These are phyloP conservation scores for Oxyscelio sp. DNA, from an alignment of 2,888 invertebrate species.

Conservation along the genomic window DNA sequence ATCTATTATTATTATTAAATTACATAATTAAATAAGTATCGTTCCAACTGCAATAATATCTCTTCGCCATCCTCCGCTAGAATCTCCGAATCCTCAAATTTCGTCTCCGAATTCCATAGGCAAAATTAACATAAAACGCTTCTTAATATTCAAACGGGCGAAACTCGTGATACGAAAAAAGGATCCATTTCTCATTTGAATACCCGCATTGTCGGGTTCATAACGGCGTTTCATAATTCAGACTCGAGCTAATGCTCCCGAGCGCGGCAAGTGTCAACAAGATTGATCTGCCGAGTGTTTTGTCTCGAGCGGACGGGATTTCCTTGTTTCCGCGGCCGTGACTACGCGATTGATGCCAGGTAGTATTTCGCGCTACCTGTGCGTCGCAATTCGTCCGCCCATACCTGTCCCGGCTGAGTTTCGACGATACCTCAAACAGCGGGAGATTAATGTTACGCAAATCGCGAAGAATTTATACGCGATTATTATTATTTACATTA, in stretches of 20 bases:
- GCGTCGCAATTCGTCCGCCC: neutral
- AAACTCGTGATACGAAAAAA: constrained; percentile 22
- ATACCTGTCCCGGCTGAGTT: constrained; percentile 32
- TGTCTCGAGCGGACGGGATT: constrained; percentile 44
- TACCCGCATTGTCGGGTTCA: constrained; percentile 48
- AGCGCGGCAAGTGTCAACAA: constrained; percentile 61
- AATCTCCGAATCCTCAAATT: neutral
- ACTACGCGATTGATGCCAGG: constrained; percentile 53
- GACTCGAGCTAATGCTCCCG: constrained; percentile 42
- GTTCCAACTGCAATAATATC: too few species aligned
- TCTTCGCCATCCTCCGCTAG: too few species aligned
- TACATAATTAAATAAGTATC: too few species aligned
- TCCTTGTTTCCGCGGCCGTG: constrained; percentile 45
- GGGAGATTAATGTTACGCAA: constrained; percentile 16
- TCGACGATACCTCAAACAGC: constrained; percentile 49
- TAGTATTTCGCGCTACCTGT: constrained; percentile 54
- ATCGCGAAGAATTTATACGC: constrained; percentile 5
- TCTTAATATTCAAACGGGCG: constrained; percentile 52
- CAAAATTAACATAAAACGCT: constrained; percentile 45
- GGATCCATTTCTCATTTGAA: constrained; percentile 46
- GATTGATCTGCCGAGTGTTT: constrained; percentile 64
- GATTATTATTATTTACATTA: neutral
- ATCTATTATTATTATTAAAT: too few species aligned
- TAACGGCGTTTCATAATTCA: constrained; percentile 67
- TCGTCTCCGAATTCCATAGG: constrained; percentile 26